These are phyloP conservation scores for Hirundichthys speculiger DNA, from an alignment of 2,113 vertebrate genomes.

Conservation along the genomic window DNA sequence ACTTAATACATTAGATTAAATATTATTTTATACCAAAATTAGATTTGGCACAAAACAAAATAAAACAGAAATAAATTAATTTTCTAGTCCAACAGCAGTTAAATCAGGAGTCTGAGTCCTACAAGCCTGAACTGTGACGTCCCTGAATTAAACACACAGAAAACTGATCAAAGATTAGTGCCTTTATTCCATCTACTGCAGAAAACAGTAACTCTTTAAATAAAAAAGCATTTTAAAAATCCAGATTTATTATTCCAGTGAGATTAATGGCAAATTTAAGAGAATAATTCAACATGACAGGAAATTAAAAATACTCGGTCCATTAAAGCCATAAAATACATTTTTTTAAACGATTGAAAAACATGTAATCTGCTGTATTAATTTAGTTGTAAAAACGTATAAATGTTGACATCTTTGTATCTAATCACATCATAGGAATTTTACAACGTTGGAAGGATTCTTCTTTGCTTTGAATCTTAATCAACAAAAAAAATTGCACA, in stretches of 20 bases:
- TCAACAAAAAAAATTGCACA: not conserved
- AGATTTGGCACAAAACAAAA: not conserved
- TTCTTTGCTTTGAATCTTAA: not conserved
- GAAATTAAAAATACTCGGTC: not conserved
- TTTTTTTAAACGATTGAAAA: too few relatives aligned
- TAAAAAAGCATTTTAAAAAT: constrained; percentile 47
- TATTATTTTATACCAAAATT: too few relatives aligned
- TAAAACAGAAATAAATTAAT: too few relatives aligned
- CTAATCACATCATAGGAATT: not conserved
- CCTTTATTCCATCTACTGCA: constrained; percentile 59
- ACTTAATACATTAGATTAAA: too few relatives aligned
- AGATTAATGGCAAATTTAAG: constrained; percentile 22
- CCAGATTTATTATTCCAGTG: constrained; percentile 25
- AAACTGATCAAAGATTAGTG: constrained; percentile 13
- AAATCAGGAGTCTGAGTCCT: too few relatives aligned
- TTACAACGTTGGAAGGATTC: not conserved
- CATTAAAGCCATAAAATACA: too few relatives aligned
- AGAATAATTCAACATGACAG: constrained; percentile 1
- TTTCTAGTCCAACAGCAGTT: too few relatives aligned
- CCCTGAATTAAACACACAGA: not conserved
- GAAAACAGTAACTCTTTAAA: constrained; percentile 60
- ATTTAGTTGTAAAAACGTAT: too few relatives aligned
- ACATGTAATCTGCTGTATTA: too few relatives aligned
- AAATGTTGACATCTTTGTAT: too few relatives aligned
- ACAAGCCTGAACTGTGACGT: not conserved